Conservation (phyloP, 2,797 vertebrate genomes). For the Oceanodroma leucorhoa region DNA sequence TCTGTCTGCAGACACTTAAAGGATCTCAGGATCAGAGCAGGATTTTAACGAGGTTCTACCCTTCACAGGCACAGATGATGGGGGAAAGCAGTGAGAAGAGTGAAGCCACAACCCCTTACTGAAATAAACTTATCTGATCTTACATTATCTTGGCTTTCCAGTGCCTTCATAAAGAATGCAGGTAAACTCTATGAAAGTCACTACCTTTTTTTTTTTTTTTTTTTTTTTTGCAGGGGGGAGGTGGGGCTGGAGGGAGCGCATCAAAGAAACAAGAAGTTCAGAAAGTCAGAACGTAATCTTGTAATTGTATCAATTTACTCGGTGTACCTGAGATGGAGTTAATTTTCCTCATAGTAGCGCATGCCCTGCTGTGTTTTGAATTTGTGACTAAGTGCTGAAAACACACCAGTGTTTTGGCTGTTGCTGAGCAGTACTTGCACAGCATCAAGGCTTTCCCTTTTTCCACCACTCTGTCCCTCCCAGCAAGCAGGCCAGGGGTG, state of each 20-base stretch:
- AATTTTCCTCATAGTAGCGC: not conserved
- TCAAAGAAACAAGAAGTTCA: not conserved
- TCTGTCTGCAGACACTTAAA: not conserved
- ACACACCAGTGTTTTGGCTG: not conserved
- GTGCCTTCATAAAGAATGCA: not conserved
- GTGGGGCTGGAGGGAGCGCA: too few relatives aligned
- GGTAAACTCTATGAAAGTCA: not conserved
- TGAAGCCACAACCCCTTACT: not conserved
- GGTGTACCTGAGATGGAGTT: not conserved
- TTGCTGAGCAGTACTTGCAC: not conserved
- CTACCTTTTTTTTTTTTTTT: not conserved
- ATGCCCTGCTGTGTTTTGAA: not conserved
- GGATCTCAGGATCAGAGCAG: not conserved
- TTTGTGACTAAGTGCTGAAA: not conserved
- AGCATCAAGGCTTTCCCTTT: not conserved
- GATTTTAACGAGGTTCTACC: not conserved
- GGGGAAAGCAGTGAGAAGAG: not conserved
- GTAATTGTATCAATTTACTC: not conserved
- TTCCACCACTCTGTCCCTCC: not conserved
- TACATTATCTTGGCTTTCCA: not conserved
- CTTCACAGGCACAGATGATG: not conserved
- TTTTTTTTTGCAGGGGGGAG: too few relatives aligned
- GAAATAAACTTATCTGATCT: not conserved
- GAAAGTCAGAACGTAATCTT: not conserved
- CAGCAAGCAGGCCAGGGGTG: accelerated